Conservation (phyloP, 2,888 invertebrate genomes). For the Ypsolopha scabrella region DNA sequence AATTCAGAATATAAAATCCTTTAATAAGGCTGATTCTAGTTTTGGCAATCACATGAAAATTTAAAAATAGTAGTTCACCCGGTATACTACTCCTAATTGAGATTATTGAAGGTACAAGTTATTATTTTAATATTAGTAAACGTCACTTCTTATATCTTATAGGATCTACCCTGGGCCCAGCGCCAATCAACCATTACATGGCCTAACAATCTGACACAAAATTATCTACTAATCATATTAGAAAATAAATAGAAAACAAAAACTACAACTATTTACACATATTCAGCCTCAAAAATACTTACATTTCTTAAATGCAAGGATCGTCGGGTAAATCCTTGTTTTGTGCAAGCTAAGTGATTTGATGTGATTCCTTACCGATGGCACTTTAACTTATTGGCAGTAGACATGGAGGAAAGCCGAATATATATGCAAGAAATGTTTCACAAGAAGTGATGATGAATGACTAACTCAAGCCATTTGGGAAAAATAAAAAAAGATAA, state of each 20-base stretch:
- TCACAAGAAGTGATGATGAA: background rate
- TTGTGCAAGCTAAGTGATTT: background rate
- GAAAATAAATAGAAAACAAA: slow-evolving; percentile 43
- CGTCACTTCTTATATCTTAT: slow-evolving; percentile 30
- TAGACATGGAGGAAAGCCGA: background rate
- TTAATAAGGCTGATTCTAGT: background rate
- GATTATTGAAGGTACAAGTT: slow-evolving; percentile 59
- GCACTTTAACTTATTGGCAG: slow-evolving; percentile 22
- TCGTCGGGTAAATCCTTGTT: slow-evolving; percentile 11
- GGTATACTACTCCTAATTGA: slow-evolving; percentile 32
- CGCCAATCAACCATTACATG: slow-evolving; percentile 37
- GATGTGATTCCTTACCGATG: slow-evolving; percentile 16
- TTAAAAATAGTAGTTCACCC: background rate
- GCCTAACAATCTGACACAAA: slow-evolving; percentile 16
- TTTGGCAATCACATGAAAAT: slow-evolving; percentile 4
- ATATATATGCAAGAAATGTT: background rate
- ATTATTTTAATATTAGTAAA: slow-evolving; percentile 37
- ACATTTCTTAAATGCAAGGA: slow-evolving; percentile 15
- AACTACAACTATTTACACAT: slow-evolving; percentile 43
- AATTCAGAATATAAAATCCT: too few species aligned
- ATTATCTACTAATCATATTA: slow-evolving; percentile 30
- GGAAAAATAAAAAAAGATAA: slow-evolving; percentile 6
- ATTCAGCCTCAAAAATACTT: slow-evolving; percentile 49
- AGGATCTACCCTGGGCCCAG: too few species aligned
- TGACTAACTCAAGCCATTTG: too few species aligned